Percentiles rank a stretch among this genome's conserved stretches.
Evolutionary conservation across 2,888 invertebrate species (phyloP).

Genomic region (Mellilla xanthometata): DNA sequence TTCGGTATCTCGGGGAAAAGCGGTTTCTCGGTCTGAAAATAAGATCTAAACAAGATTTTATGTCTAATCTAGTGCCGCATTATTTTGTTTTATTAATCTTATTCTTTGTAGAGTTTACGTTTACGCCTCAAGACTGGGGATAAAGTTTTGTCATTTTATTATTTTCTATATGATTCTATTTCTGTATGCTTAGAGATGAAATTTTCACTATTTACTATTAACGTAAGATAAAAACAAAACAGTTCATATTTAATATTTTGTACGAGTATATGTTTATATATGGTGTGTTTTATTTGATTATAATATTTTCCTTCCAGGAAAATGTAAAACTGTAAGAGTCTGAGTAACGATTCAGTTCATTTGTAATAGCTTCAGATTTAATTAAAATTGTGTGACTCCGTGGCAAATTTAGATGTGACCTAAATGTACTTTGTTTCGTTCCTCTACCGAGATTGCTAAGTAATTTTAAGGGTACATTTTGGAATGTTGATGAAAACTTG

Average conservation of each 20-base stretch:
- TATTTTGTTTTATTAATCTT: slow-evolving; percentile 21
- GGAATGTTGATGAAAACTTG: slow-evolving; percentile 61
- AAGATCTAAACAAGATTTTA: slow-evolving; percentile 17
- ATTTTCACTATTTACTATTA: too few relatives aligned
- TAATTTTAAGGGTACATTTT: slow-evolving; percentile 53
- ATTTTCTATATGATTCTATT: too few relatives aligned
- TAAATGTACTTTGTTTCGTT: slow-evolving; percentile 35
- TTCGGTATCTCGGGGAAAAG: slow-evolving; percentile 23
- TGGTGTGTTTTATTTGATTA: too few relatives aligned
- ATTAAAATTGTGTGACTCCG: slow-evolving; percentile 23
- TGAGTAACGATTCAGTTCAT: slow-evolving; percentile 2
- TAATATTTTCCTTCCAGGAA: background rate
- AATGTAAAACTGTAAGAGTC: background rate
- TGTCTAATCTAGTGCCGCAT: slow-evolving; percentile 17
- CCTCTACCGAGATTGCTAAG: slow-evolving; percentile 40
- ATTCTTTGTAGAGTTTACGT: slow-evolving; percentile 12
- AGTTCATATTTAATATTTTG: too few relatives aligned
- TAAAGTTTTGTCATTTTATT: too few relatives aligned
- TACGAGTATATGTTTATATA: too few relatives aligned
- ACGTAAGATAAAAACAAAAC: too few relatives aligned
- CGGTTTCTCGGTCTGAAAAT: slow-evolving; percentile 14
- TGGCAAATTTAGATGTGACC: slow-evolving; percentile 30
- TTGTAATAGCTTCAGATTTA: slow-evolving; percentile 12
- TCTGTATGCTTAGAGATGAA: too few relatives aligned
- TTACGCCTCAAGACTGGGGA: slow-evolving; percentile 2